Percentiles rank a stretch among this genome's conserved stretches.
Evolutionary conservation across 2,113 vertebrate species (phyloP).

Genomic region (Rhombomys opimus): DNA sequence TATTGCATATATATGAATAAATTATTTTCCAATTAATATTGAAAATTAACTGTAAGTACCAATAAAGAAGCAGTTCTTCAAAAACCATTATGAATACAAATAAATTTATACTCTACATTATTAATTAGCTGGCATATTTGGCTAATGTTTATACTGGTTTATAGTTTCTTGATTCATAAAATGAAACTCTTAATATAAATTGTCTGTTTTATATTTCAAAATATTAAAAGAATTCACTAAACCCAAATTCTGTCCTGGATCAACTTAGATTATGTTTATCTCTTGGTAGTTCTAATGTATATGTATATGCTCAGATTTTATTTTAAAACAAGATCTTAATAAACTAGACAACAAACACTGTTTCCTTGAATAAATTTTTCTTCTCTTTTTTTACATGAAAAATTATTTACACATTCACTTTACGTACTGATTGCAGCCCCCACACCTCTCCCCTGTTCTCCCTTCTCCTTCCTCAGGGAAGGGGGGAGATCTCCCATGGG

Average conservation of each 20-base stretch:
- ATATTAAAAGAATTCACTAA: background rate
- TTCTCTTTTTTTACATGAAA: background rate
- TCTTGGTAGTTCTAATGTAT: background rate
- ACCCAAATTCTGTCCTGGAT: background rate
- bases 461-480: too few relatives aligned
- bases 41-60: background rate
- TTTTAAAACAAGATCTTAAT: constrained; percentile 38
- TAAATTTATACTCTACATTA: constrained; percentile 13
- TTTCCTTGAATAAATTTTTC: constrained; percentile 18
- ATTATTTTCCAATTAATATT: constrained; percentile 48
- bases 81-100: constrained; percentile 44
- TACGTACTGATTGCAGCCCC: too few relatives aligned
- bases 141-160: constrained; percentile 32
- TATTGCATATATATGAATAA: background rate
- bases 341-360: background rate
- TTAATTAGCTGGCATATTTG: background rate
- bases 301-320: background rate
- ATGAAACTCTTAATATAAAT: constrained; percentile 15
- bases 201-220: background rate
- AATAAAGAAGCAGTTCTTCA: constrained; percentile 22
- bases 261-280: background rate
- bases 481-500: too few relatives aligned
- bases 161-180: constrained; percentile 10
- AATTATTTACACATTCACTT: too few relatives aligned
- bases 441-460: too few relatives aligned